Conservation (phyloP, 1,140 invertebrate genomes). For the Drosophila truncata region DNA sequence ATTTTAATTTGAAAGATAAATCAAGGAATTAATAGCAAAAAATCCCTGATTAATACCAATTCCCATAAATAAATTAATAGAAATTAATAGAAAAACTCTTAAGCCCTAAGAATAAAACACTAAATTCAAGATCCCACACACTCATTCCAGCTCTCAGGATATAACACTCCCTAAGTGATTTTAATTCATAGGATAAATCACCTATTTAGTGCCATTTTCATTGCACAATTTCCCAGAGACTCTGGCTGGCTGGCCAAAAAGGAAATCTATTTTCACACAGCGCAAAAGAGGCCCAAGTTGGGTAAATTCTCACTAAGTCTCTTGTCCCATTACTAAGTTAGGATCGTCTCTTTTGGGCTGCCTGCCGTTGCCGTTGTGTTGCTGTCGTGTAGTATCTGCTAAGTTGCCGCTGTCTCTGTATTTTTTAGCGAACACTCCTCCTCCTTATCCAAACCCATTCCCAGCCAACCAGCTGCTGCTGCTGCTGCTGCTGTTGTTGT, state of each 20-base stretch:
- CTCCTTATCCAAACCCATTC: slow-evolving; percentile 3
- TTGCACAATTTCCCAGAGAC: slow-evolving; percentile 22
- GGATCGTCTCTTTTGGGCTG: slow-evolving; percentile 29
- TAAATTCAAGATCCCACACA: background rate
- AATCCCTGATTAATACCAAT: background rate
- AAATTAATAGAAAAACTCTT: background rate
- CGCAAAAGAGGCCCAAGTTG: background rate
- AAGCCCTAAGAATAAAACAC: background rate
- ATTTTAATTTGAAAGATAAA: slow-evolving; percentile 2
- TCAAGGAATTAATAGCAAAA: background rate
- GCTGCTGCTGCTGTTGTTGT: slow-evolving; percentile 16
- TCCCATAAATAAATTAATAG: background rate
- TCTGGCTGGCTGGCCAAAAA: slow-evolving; percentile 9
- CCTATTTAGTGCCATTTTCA: slow-evolving; percentile 30
- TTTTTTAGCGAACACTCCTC: slow-evolving; percentile 20
- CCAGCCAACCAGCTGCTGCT: slow-evolving; percentile 26
- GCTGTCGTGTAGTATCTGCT: slow-evolving; percentile 60
- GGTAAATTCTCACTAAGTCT: slow-evolving; percentile 40
- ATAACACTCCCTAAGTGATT: slow-evolving; percentile 1
- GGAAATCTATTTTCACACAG: slow-evolving; percentile 51
- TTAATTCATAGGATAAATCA: slow-evolving; percentile 10
- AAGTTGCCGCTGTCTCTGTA: slow-evolving; percentile 35
- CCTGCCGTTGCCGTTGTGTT: slow-evolving; percentile 22
- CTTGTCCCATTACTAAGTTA: slow-evolving; percentile 45
- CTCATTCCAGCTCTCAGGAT: background rate